Base-by-base conservation (phyloP, 2,113 vertebrate species). In the Oenanthe melanoleuca region DNA sequence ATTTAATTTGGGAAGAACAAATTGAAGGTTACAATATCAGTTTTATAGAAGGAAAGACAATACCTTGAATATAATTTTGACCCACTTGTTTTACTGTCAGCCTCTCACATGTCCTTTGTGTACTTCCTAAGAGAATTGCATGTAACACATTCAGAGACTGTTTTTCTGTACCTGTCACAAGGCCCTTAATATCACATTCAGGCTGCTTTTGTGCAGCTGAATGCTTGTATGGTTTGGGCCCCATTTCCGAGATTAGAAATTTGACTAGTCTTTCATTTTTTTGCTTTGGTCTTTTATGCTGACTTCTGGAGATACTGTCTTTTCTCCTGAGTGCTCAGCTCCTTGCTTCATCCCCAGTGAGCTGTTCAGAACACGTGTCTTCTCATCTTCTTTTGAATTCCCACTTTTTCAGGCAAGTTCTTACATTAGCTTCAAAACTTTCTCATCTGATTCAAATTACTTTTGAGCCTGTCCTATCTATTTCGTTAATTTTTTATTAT, bases 401-500 rank as follows among this genome's bases (percentile, higher is more conserved):
- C 56, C 2, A 5, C 63, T 95, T 96, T 85, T 60, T 90, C 56
- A 21, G 85, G 64, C 79, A 90, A 83, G 49, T 88, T 83, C 42
- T 80, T 80, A 9, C 1, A 5, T 61, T 85, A 53, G 37, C 57
- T 94, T 94, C n/a, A 63, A 40, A 82, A 83, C 31, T 86, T 92
- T 45, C 38, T 82, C 14, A n/a, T 88, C 40, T 63, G 60, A 89
- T 89, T 74, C 42, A 88, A 67, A 86, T 92, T 31, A 47, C 33
- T 92, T 92, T 82, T 77, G 71, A 93, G 34, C n/a, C 34, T 88
- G 29, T 85, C 57, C 70, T 79, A 12, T 74, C n/a, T 92, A 34
- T 93, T 95, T 91, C 80, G n/a, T 71, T 83, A 33, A 20, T 56
- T 81, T 88, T 94, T 85, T 73, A 42, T 81, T 85, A 47, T 42